Base-by-base conservation (phyloP, 2,888 invertebrate species). In the Thymelicus lineola region DNA sequence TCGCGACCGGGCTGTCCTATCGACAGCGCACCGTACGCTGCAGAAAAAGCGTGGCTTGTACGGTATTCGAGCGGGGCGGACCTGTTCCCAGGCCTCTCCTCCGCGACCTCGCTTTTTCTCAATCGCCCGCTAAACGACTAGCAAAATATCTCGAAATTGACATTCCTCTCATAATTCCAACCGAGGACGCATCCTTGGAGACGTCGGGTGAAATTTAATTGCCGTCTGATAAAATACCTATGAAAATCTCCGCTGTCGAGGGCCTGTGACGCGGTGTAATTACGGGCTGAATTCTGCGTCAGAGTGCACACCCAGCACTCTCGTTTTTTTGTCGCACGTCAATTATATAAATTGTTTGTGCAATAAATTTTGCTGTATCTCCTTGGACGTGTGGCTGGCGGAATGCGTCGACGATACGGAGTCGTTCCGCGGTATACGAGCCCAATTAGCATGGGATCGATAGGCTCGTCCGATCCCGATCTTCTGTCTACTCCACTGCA, bases 381-480 rank as follows among this genome's bases (percentile, higher is more conserved):
- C 83, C 79, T 82, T 78, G 85, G 90, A 88, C 84, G 87, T 86
- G 86, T 85, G 80, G 83, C 79, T 79, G 84, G 84, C 80, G 87
- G 86, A 87, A 89, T 89, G 88, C 87, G 86, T 75, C 78, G 82
- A 77, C 81, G 79, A 73, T 82, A 81, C 82, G 83, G 82, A 84
- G 84, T 72, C 76, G 75, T 81, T 82, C 80, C 80, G 79, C 85
- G 80, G 80, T 77, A 75, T 76, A 76, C 85, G 84, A 81, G 85
- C 83, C 93, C 94, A 94, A 94, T 94, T 93, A 94, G 94, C 90
- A 91, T 90, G 93, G 90, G 86, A 90, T 91, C 92, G 93, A 93
- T 91, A 90, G 92, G 87, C 87, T 83, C 86, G 84, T 82, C 80
- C 86, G 92, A 90, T 89, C 86, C 84, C 86, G 89, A 91, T 91